Evolutionary conservation across 1,140 invertebrate genomes (phyloP).

Genomic region (Heliconius hewitsoni): DNA sequence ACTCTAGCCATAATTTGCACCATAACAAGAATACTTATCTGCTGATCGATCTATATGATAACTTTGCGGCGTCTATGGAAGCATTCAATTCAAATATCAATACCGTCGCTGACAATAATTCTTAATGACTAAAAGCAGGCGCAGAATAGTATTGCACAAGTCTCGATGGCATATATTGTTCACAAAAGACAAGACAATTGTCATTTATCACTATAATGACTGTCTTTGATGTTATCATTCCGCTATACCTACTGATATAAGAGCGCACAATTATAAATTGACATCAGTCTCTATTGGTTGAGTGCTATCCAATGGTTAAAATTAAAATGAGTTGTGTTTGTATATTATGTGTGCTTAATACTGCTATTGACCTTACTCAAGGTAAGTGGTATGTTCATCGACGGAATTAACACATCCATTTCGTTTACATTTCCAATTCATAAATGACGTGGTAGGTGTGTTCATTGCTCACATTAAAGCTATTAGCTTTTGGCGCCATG

Average conservation of each 20-base stretch:
- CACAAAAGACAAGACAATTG: constrained; percentile 75
- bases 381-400: constrained; percentile 46
- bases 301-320: constrained; percentile 47
- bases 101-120: constrained; percentile 69
- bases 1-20: constrained; percentile 48
- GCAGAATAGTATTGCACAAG: constrained; percentile 73
- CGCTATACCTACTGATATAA: constrained; percentile 52
- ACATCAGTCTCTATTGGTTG: constrained; percentile 37
- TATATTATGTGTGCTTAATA: constrained; percentile 46
- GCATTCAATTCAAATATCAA: constrained; percentile 77
- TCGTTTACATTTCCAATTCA: constrained; percentile 48
- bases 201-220: constrained; percentile 76
- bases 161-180: constrained; percentile 73
- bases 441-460: constrained; percentile 35
- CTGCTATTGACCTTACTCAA: constrained; percentile 63
- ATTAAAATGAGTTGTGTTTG: constrained; percentile 36
- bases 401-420: constrained; percentile 7
- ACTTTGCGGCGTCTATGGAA: constrained; percentile 57
- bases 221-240: constrained; percentile 77
- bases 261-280: constrained; percentile 43
- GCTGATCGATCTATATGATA: constrained; percentile 66
- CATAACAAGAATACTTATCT: constrained; percentile 60
- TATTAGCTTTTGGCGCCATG: constrained; percentile 45
- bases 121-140: constrained; percentile 74
- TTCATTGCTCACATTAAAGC: constrained; percentile 43